Conservation (phyloP, 2,888 invertebrate species). For the Thalpophila matura region DNA sequence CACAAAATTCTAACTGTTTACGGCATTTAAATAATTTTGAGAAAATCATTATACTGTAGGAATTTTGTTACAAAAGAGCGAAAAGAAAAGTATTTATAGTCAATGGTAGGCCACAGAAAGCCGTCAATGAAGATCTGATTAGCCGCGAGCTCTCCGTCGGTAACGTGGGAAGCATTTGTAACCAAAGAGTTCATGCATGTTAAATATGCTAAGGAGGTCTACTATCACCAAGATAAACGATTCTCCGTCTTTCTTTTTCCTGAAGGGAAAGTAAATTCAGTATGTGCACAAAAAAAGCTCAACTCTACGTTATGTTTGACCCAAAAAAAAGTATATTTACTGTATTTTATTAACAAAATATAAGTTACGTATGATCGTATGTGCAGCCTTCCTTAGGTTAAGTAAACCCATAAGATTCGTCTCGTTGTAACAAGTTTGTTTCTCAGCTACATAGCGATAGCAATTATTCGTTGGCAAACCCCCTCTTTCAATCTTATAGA, state of each 20-base stretch:
- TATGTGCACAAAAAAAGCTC: slow-evolving; percentile 2
- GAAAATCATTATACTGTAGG: slow-evolving; percentile 16
- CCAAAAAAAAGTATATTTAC: background rate
- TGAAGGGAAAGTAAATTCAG: slow-evolving; percentile 19
- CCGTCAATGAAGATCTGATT: slow-evolving; percentile 59
- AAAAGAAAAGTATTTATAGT: slow-evolving; percentile 36
- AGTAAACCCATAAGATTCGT: slow-evolving; percentile 5
- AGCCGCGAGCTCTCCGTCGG: slow-evolving; percentile 46
- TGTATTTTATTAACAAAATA: background rate
- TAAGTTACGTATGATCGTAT: slow-evolving; percentile 3
- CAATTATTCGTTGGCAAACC: slow-evolving; percentile 33
- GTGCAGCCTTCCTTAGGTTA: slow-evolving; percentile 25
- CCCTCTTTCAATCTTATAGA: slow-evolving; percentile 58
- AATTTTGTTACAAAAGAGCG: slow-evolving; percentile 6
- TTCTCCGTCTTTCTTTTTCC: slow-evolving; percentile 30
- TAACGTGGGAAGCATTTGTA: slow-evolving; percentile 58
- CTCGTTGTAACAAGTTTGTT: slow-evolving; percentile 21
- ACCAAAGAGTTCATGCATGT: slow-evolving; percentile 51
- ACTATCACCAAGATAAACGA: slow-evolving; percentile 49
- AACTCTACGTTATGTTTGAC: background rate
- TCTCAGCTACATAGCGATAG: background rate
- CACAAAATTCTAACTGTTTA: background rate
- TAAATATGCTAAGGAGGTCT: slow-evolving; percentile 54
- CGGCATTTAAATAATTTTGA: background rate
- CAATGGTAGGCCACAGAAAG: slow-evolving; percentile 32